A percentile compares a stretch with the other conserved stretches of the same genome.
phyloP scores from a whole-genome alignment of 2,888 invertebrate species.

The Hyppa rectilinea region DNA sequence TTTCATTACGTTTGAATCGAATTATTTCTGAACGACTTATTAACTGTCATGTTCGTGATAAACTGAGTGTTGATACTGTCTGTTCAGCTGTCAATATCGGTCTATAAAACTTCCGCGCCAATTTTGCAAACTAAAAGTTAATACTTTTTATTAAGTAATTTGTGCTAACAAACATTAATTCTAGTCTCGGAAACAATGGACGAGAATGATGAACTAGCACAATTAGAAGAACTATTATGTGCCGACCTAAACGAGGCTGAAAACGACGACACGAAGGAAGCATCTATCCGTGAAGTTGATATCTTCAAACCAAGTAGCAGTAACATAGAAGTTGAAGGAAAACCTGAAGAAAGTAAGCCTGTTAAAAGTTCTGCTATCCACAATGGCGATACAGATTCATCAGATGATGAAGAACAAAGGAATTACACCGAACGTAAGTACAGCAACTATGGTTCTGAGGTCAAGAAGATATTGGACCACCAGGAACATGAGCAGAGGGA shows the following conservation, averaged over 20 bases:
- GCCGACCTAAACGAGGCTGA: conserved; percentile 78
- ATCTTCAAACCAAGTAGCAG: conserved; percentile 75
- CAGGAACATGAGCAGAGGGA: conserved; percentile 81
- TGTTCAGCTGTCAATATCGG: neutral
- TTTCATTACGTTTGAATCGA: too few relatives aligned
- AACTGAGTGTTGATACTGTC: too few relatives aligned
- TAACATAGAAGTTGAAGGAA: conserved; percentile 48
- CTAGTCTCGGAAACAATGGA: conserved; percentile 67
- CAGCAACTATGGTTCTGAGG: conserved; percentile 92
- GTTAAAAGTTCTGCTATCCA: conserved; percentile 84
- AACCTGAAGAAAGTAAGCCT: conserved; percentile 46
- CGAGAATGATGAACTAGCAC: conserved; percentile 83
- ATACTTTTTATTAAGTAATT: neutral
- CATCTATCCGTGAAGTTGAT: conserved; percentile 77
- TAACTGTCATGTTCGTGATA: neutral
- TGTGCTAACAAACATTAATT: neutral
- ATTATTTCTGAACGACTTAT: conserved; percentile 1
- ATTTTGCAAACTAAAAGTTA: conserved; percentile 35
- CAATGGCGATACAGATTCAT: conserved; percentile 93
- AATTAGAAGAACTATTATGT: conserved; percentile 85
- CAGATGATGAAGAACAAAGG: conserved; percentile 95
- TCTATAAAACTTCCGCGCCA: conserved; percentile 47
- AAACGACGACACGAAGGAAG: conserved; percentile 54
- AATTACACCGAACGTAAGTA: conserved; percentile 94
- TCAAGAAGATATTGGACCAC: conserved; percentile 91